A percentile compares a stretch with the other conserved stretches of the same genome.
phyloP scores from a whole-genome alignment of 2,797 vertebrate species.

The Gobio occitaniae region DNA sequence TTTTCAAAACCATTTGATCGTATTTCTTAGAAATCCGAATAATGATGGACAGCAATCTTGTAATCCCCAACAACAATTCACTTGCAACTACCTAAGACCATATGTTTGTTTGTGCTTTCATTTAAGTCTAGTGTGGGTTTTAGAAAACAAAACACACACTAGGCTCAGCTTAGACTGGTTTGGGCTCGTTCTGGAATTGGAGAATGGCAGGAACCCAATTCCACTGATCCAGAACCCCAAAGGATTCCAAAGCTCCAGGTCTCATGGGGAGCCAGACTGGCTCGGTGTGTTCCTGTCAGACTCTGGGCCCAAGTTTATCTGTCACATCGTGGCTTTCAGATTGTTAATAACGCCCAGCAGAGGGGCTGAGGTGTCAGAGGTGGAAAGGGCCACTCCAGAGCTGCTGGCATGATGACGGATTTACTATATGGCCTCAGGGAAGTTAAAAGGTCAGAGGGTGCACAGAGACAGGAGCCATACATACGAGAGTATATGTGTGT shows the following conservation, averaged over 20 bases:
- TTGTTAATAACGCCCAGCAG: slow-evolving; percentile 56
- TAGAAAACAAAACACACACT: slow-evolving; percentile 28
- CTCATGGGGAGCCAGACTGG: slow-evolving; percentile 30
- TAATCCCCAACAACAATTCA: slow-evolving; percentile 39
- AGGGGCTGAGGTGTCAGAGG: slow-evolving; percentile 45
- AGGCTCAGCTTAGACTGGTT: slow-evolving; percentile 41
- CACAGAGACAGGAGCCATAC: slow-evolving; percentile 67
- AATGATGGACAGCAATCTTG: slow-evolving; percentile 27
- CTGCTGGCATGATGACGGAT: slow-evolving; percentile 73
- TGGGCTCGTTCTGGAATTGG: slow-evolving; percentile 45
- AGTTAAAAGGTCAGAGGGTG: slow-evolving; percentile 66
- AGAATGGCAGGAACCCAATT: slow-evolving; percentile 33
- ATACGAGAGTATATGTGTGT: slow-evolving; percentile 63
- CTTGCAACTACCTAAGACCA: slow-evolving; percentile 41
- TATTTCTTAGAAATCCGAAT: slow-evolving; percentile 45
- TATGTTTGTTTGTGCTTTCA: slow-evolving; percentile 41
- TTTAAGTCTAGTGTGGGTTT: slow-evolving; percentile 30
- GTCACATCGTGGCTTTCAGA: slow-evolving; percentile 46
- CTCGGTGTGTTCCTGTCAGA: slow-evolving; percentile 52
- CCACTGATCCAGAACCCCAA: slow-evolving; percentile 52
- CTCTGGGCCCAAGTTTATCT: slow-evolving; percentile 46
- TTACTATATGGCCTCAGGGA: slow-evolving; percentile 70
- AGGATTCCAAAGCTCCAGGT: slow-evolving; percentile 39
- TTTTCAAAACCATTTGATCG: slow-evolving; percentile 27
- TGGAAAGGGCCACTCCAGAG: slow-evolving; percentile 60